Evolutionary conservation across 1,140 invertebrate genomes (phyloP), one percentile per base, ranked within the genome.

Genomic region (Drosophila triauraria): DNA sequence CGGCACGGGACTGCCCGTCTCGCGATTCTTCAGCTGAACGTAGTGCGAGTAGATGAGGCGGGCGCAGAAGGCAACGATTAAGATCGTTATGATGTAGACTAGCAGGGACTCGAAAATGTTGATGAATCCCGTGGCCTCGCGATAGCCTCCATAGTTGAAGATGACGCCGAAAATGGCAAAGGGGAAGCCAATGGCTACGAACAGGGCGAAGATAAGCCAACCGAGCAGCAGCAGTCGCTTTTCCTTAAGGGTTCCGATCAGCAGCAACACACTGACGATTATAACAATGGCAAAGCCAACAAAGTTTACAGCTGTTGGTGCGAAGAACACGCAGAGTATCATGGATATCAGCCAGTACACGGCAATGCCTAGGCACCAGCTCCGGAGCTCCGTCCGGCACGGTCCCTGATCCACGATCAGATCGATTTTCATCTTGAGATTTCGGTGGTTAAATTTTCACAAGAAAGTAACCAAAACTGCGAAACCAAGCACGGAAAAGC

Each of bases 41-140:
- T 70, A 67, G 44, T 78, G 75, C n/a, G 88, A 91, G 63, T 91
- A 91, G 27, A 91, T 76, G n/a, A 91, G 40, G 47, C 88, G 88
- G 2, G 84, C 54, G 54, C 69, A 82, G 53, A 82, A 91, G 12
- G 68, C 40, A 15, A 58, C 20, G 17, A 91, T 35, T 7, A 83
- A 8, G 15, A 90, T 25, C 1, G 10, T 1, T 4, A 91, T 12
- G 3, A 90, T 76, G 40, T 90, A 74, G 3, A 75, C 8, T 0
- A 91, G 9, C 13, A 91, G 35, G 8, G 85, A 76, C 1, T 60
- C 30, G 2, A 91, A 42, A 5, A 85, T 35, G 53, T 75, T 91
- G 1, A 51, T 43, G 25, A 68, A 72, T 13, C 72, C 90, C 2
- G 69, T 69, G 6, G 67, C 53, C 38, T 84, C 78, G 2, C 88